Evolutionary conservation across 2,888 invertebrate genomes (phyloP), one percentile per base, ranked within the genome.

Genomic region (Bombylius major): DNA sequence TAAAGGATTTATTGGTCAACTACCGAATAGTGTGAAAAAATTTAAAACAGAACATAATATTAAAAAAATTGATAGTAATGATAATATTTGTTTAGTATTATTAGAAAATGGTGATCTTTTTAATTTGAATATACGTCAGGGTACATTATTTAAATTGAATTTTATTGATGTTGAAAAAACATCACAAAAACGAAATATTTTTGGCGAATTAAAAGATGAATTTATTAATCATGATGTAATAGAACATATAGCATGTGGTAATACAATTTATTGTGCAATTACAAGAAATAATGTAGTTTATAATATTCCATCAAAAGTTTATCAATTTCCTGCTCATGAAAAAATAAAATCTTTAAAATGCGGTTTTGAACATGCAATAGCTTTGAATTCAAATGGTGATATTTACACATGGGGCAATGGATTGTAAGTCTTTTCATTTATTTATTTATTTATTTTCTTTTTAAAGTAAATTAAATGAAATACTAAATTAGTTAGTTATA

Each of bases 341-440:
- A 78, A 77, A 64, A 78, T 86, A 14, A 70, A 77, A 54, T 82
- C 86, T 65, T 69, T 90, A 42, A 77, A 78, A 53, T 86, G 88
- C 72, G 94, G 94, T 1, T 82, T 84, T 69, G 92, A 93, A 68
- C 93, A 94, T 71, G 82, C 79, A 45, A 66, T 93, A 12, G 64
- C 89, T 52, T 75, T 93, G 8, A 84, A 86, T 52, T 75, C 77
- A 52, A 73, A 75, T 64, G 91, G 92, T 1, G 78, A 79, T 64
- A 79, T 94, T n/a, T 90, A 84, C 65, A 82, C 84, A 5, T 89
- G 85, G 82, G 94, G 94, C 47, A 81, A 81, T 69, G 91, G 92
- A 65, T 84, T 89, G 92, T 92, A 76, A 66, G 69, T 65, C 50
- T 9, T 13, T 50, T 34, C 3, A 36, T 33, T 49, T 50, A 14